These are phyloP conservation scores for Nysson spinosus DNA, from an alignment of 2,888 invertebrate genomes.

Conservation along the genomic window DNA sequence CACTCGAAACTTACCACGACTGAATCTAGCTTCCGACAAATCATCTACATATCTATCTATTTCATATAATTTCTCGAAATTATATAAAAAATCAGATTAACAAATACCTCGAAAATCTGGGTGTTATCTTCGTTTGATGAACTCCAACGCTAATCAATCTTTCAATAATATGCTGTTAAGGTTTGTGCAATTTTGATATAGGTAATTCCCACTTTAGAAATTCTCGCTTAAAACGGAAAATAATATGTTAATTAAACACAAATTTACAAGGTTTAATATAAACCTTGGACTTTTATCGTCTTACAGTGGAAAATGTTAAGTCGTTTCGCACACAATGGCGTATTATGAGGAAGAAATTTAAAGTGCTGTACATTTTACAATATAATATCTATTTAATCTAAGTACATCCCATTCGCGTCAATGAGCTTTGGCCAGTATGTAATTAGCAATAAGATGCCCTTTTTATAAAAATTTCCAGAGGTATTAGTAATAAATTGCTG, in stretches of 20 bases:
- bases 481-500: too few species aligned
- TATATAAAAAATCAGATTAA: too few species aligned
- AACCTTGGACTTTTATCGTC: neutral
- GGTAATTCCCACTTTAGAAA: too few species aligned
- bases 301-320: neutral
- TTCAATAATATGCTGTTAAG: too few species aligned
- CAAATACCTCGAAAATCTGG: too few species aligned
- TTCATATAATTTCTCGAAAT: constrained; percentile 41
- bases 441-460: too few species aligned
- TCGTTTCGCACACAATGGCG: neutral
- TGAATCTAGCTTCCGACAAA: constrained; percentile 41
- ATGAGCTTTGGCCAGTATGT: too few species aligned
- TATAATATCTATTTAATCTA: neutral
- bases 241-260: neutral
- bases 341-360: neutral
- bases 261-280: constrained; percentile 14
- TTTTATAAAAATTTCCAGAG: too few species aligned
- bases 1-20: constrained; percentile 33
- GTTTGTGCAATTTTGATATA: too few species aligned
- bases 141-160: too few species aligned
- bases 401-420: neutral
- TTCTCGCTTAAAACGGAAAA: neutral
- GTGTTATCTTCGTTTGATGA: too few species aligned
- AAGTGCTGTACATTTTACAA: neutral
- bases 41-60: constrained; percentile 28